Base-by-base conservation (phyloP, 2,888 invertebrate species). In the Morinoia aosen region DNA sequence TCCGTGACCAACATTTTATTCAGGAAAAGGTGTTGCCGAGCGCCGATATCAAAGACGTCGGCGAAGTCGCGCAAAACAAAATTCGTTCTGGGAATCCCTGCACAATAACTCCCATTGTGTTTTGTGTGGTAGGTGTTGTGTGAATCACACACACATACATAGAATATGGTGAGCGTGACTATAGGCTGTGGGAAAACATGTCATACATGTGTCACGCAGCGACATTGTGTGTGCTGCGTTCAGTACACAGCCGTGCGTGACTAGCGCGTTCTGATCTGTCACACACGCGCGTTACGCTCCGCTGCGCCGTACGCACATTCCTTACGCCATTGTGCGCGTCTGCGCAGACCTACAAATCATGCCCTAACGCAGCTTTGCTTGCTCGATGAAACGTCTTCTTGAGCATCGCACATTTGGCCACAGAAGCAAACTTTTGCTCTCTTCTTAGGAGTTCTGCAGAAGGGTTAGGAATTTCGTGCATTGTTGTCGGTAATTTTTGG, bases 151-250 rank as follows among this genome's bases (percentile, higher is more conserved):
- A 90, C 90, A 76, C 90, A 90, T 40, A 48, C 48, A 57, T 39
- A 57, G 93, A 57, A 93, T 93, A 93, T 93, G 57, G 93, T 93
- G 58, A 25, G 33, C 93, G 57, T 57, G 40, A 40, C 48, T 48
- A 90, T 48, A 90, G 39, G 90, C 90, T 90, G 93, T 93, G 93
- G 93, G 93, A 93, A 93, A 56, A 93, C 93, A 93, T 93, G 93
- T 93, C 93, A 93, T n/a, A 57, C 93, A 12, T 48, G 56, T 12
- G 48, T 90, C 90, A 90, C 48, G 40, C 48, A 11, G 90, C 40
- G 12, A 2, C 40, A 90, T 90, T 76, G 76, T 76, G 76, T 33
- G 25, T 0, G 76, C 33, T 33, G 25, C 25, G 76, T 76, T 76
- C 76, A 25, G 76, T 76, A 76, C 76, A 76, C 76, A 76, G 33